These are phyloP conservation scores for Romanomermis culicivorax DNA, from an alignment of 2,888 invertebrate genomes.

Conservation along the genomic window DNA sequence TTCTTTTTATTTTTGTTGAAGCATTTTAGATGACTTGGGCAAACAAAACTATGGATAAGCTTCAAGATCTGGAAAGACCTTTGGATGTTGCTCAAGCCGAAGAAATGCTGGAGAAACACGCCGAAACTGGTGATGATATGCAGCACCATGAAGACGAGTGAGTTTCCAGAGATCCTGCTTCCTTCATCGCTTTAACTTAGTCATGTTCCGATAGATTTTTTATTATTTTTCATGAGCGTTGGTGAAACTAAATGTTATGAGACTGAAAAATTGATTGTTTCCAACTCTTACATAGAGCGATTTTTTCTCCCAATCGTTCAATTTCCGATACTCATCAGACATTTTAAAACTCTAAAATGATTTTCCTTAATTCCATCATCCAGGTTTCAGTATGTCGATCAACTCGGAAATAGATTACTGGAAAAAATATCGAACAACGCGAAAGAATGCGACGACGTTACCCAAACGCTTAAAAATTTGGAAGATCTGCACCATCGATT, in stretches of 20 bases:
- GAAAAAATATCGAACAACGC: constrained; percentile 40
- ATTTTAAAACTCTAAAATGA: no score
- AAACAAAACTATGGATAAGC: constrained; percentile 33
- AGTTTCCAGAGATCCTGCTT: constrained; percentile 23
- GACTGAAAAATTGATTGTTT: no score
- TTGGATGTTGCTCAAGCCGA: constrained; percentile 64
- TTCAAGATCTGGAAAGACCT: constrained; percentile 7
- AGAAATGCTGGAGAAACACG: constrained; percentile 62
- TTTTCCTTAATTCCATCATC: no score
- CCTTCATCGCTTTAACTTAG: background rate
- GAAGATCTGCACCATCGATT: constrained; percentile 54
- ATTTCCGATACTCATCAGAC: no score
- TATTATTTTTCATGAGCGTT: background rate
- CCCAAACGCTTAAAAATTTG: constrained; percentile 49
- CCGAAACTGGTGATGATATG: constrained; percentile 75
- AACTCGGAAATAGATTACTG: constrained; percentile 42
- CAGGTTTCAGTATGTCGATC: constrained; percentile 58
- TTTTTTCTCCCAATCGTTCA: no score
- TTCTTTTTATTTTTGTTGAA: background rate
- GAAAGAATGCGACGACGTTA: constrained; percentile 41
- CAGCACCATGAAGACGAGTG: constrained; percentile 68
- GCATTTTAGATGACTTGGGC: constrained; percentile 50
- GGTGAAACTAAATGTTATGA: no score
- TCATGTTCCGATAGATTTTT: background rate
- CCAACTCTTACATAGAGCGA: no score